These are phyloP conservation scores for Eidolon dupreanum DNA, from an alignment of 2,797 vertebrate species.

Conservation along the genomic window DNA sequence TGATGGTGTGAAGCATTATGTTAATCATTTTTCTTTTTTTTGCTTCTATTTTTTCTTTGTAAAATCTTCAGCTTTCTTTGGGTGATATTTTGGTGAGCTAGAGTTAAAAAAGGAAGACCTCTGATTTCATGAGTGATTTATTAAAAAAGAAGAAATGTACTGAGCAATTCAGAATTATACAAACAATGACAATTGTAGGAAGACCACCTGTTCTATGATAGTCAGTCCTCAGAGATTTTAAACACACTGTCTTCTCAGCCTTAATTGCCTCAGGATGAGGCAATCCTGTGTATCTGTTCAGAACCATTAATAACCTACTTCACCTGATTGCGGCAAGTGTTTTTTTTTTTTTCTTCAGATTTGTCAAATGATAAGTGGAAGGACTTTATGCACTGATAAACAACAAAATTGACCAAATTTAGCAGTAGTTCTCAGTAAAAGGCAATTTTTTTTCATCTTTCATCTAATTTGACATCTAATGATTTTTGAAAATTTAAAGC, in stretches of 20 bases:
- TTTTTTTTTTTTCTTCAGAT: conserved; percentile 81
- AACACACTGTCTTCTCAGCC: conserved; percentile 85
- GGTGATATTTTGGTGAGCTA: background rate
- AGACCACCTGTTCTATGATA: conserved; percentile 87
- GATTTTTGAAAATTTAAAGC: conserved; percentile 85
- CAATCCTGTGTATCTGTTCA: conserved; percentile 88
- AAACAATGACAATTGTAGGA: conserved; percentile 81
- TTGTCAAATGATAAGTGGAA: conserved; percentile 87
- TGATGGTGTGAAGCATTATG: background rate
- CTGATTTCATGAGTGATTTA: conserved; percentile 69
- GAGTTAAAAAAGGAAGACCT: conserved; percentile 8
- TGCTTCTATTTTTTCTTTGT: conserved; percentile 7
- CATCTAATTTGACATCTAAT: conserved; percentile 86
- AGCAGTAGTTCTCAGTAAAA: conserved; percentile 84
- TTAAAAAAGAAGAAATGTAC: conserved; percentile 60
- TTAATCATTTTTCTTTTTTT: background rate
- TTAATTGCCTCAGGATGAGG: conserved; percentile 89
- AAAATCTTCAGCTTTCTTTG: conserved; percentile 46
- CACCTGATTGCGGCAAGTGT: conserved; percentile 88
- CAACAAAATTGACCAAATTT: conserved; percentile 88
- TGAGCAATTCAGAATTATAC: conserved; percentile 76
- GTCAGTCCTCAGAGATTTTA: conserved; percentile 84
- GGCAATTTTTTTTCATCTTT: conserved; percentile 84
- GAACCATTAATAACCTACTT: conserved; percentile 90
- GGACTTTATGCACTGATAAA: conserved; percentile 86